Conservation (phyloP, 2,113 vertebrate genomes). For the Limanda limanda region DNA sequence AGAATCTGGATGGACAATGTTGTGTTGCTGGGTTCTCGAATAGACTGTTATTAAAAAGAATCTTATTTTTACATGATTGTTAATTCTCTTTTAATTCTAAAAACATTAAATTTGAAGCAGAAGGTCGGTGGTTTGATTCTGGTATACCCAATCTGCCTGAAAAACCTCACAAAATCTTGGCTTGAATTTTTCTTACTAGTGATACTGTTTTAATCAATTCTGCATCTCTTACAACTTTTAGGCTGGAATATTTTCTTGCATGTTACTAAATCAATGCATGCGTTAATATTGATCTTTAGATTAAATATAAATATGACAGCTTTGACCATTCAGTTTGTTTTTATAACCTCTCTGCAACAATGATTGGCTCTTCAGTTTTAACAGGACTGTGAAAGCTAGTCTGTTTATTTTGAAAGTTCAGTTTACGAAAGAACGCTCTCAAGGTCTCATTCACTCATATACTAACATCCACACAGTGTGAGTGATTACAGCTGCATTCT, state of each 20-base stretch:
- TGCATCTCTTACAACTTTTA: background rate
- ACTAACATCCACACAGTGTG: constrained; percentile 4
- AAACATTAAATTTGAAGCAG: background rate
- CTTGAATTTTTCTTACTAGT: background rate
- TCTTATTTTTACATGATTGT: no score
- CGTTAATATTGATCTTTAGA: background rate
- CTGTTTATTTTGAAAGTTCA: background rate
- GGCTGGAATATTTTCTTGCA: background rate
- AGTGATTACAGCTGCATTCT: constrained; percentile 2
- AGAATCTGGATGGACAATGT: background rate
- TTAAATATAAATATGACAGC: background rate
- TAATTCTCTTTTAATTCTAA: no score
- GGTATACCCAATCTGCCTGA: no score
- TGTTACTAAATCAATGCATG: background rate
- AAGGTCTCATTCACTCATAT: constrained; percentile 4
- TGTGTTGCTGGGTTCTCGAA: background rate
- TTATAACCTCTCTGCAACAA: background rate
- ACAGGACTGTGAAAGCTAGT: no score
- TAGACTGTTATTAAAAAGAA: background rate
- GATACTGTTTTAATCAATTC: background rate
- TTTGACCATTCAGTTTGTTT: background rate
- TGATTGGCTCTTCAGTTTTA: no score
- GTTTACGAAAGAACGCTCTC: no score
- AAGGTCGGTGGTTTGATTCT: no score
- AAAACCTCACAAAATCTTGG: no score